Evolutionary conservation across 1,140 invertebrate genomes (phyloP), one percentile per base, ranked within the genome.

Genomic region (Aphidius gifuensis): DNA sequence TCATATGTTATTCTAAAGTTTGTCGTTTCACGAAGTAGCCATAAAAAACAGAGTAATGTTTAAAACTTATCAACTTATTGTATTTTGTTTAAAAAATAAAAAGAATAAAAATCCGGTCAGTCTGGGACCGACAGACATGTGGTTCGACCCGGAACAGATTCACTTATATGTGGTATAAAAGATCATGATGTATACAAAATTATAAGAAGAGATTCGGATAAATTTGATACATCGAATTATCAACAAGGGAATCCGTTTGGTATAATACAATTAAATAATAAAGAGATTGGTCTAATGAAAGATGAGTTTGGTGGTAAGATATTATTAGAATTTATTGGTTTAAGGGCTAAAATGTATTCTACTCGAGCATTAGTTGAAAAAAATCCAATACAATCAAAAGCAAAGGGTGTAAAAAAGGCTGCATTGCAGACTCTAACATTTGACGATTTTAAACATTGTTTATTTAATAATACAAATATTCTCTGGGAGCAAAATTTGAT

Each of bases 161-260:
- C 43, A 64, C 0, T 58, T 56, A 11, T 68, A 58, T 44, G 67
- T 70, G 49, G 38, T 1, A 32, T 51, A 32, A 51, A 38, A 32
- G 49, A 32, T 38, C 68, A 72, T 47, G 64, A 68, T 59, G 67
- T 65, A 9, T 39, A 58, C 43, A 49, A 58, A 42, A 16, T 8
- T 53, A 58, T 63, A 5, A 58, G 58, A 46, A n/a, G 21, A 42
- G 45, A 63, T 53, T 48, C 40, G 1, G 16, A 55, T 48, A 38
- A 23, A 23, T 64, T 64, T 56, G 53, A 57, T 49, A 62, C 61
- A 8, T 16, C 16, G 16, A 16, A 16, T 16, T 16, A 16, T 16
- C 16, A 16, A 16, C 16, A 16, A 16, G 16, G 0, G 16, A 16
- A 16, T 16, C 16, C 16, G 16, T 16, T 16, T 16, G 16, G 16